Evolutionary conservation across 2,113 vertebrate genomes (phyloP), one percentile per base, ranked within the genome.

Genomic region (Dipodomys stephensi): DNA sequence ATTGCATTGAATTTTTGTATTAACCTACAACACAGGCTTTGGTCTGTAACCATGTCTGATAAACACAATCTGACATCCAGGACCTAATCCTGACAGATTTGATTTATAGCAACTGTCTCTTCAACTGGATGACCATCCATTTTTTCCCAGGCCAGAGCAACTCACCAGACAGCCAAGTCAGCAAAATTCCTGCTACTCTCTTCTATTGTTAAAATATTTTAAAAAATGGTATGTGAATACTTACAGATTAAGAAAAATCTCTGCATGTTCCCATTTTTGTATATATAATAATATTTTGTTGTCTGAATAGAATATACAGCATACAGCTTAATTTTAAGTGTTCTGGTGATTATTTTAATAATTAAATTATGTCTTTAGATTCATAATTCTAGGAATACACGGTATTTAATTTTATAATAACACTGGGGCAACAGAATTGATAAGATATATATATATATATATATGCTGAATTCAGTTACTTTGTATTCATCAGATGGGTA

Each of bases 51-150:
- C 76, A 76, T 84, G 74, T 94, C 77, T 95, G 96, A 92, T 93
- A 92, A 97, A 97, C 87, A 87, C 0, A 27, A 67, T 84, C 74
- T 91, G 96, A 95, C 93, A 93, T 71, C 8, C 49, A 81, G 83
- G 82, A 85, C 57, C 73, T 87, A 35, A 83, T 95, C 64, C 69
- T 93, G 94, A 91, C 89, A 94, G 23, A 35, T 91, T 81, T 97
- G 93, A 97, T 97, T 97, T 97, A 97, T 96, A 86, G 81, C 69
- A 93, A 79, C 65, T 97, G 87, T 93, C 93, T 95, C 87, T 95
- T 87, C 71, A 35, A 83, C 44, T 71, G 76, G 92, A 94, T 65
- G 69, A 92, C 6, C 79, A 87, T 83, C 79, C 78, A 83, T 93
- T 97, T 95, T 95, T 87, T 8, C 39, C 22, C 35, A 87, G 65